Conservation (phyloP, 2,797 vertebrate genomes). For the Sebastes flavidus region DNA sequence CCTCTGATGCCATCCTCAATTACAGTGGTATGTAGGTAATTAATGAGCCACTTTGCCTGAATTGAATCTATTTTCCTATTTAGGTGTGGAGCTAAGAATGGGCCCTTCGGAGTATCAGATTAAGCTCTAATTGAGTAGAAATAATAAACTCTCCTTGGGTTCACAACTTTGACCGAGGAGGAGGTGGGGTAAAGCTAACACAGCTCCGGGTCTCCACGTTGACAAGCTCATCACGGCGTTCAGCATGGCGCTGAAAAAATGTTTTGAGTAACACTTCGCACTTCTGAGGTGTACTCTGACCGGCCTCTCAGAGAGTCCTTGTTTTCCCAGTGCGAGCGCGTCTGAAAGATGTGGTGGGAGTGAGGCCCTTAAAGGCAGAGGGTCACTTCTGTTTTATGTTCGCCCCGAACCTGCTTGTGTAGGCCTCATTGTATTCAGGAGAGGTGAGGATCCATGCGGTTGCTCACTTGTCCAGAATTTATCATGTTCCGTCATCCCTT, state of each 20-base stretch:
- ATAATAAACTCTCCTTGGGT: conserved; percentile 62
- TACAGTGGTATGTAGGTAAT: conserved; percentile 45
- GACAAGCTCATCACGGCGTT: conserved; percentile 43
- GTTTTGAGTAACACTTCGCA: conserved; percentile 50
- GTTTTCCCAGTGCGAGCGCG: conserved; percentile 49
- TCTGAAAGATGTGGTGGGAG: conserved; percentile 70
- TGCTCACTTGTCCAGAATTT: conserved; percentile 38
- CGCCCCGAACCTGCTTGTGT: conserved; percentile 39
- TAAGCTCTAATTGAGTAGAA: conserved; percentile 57
- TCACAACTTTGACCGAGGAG: conserved; percentile 9
- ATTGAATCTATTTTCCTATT: conserved; percentile 12
- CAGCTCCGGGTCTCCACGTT: conserved; percentile 9
- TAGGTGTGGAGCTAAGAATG: conserved; percentile 13
- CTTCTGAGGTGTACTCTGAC: conserved; percentile 45
- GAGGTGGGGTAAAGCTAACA: conserved; percentile 39
- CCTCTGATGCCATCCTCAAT: conserved; percentile 30
- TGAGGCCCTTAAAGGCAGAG: conserved; percentile 40
- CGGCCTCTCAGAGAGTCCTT: conserved; percentile 21
- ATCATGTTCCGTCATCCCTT: conserved; percentile 39
- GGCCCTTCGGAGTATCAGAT: conserved; percentile 45
- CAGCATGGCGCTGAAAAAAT: conserved; percentile 36
- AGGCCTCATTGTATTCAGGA: conserved; percentile 41
- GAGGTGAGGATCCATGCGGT: conserved; percentile 41
- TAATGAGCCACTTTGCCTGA: conserved; percentile 29
- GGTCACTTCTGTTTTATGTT: conserved; percentile 77